Base-by-base conservation (phyloP, 2,888 invertebrate species). In the Xestia rhomboidea region DNA sequence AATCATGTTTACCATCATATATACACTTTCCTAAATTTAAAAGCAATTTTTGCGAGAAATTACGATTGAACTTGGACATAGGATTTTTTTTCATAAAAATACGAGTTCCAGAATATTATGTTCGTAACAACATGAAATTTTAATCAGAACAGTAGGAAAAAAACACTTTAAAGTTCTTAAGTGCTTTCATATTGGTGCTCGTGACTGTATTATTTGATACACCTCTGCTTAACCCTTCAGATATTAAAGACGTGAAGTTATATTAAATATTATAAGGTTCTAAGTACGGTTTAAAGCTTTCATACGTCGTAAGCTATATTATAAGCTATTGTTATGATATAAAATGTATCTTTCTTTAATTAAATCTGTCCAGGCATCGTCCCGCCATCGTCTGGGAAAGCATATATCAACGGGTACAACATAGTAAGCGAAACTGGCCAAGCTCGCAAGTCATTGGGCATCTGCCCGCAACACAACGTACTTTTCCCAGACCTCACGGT, bases 391-490 rank as follows among this genome's bases (percentile, higher is more conserved):
- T 97, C 97, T 21, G 98, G 98, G 0, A 97, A 98, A 21, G 98
- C 98, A 0, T 95, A 97, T 5, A 97, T 98, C 76, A 98, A 97
- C 92, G 98, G 98, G 8, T 97, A 97, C 91, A 98, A 98, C 91
- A 98, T 98, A 83, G 96, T 97, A 44, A 97, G 96, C 0, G 97
- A 98, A 87, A 98, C 98, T 73, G 95, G 96, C 30, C 96, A 95
- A 18, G 98, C 98, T 0, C 97, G 98, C n/a, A 97, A 97, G 84
- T 98, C 98, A 54, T 95, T 98, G 57, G 98, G 98, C 2, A 97
- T 98, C 44, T 98, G 98, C 94, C 99, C 99, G 0, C 99, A 99
- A 91, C 98, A 98, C 93, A 98, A 99, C 95, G 98, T 98, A 4
- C 96, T 99, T 30, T 99, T 99, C 93, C 98, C 98, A 63, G 98